Conservation (phyloP, 2,113 vertebrate genomes). For the Phodopus roborovskii region DNA sequence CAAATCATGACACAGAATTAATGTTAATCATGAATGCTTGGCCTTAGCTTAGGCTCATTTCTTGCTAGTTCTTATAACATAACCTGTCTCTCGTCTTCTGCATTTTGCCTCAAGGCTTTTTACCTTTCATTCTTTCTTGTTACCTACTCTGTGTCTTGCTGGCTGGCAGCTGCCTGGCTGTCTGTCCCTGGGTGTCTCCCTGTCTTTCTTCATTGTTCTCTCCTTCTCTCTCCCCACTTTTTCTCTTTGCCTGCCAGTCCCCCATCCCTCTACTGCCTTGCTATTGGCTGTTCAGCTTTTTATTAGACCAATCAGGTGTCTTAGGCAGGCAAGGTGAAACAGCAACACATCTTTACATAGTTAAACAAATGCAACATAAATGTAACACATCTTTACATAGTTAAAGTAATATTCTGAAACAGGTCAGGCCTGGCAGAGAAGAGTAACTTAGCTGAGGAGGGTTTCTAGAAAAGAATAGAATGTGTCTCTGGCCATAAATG, state of each 20-base stretch:
- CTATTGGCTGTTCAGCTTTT: not conserved
- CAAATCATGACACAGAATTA: not conserved
- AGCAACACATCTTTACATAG: not conserved
- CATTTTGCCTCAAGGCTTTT: not conserved
- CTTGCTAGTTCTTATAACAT: not conserved
- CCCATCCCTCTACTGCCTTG: not conserved
- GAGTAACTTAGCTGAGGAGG: not conserved
- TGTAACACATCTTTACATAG: not conserved
- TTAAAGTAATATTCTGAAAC: not conserved
- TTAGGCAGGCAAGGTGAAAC: not conserved
- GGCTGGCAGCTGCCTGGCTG: not conserved
- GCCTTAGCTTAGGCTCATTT: not conserved
- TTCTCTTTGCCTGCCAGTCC: not conserved
- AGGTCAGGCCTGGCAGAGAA: not conserved
- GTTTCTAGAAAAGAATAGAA: not conserved
- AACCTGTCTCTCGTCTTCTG: not conserved
- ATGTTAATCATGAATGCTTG: not conserved
- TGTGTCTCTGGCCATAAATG: not conserved
- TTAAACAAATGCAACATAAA: not conserved
- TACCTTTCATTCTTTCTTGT: not conserved
- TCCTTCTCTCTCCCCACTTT: not conserved
- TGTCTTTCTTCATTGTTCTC: not conserved
- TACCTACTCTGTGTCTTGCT: not conserved
- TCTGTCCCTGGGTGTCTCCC: no score
- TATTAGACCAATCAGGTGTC: not conserved